Base-by-base conservation (phyloP, 2,113 vertebrate genomes). In the Thalassoma bifasciatum region DNA sequence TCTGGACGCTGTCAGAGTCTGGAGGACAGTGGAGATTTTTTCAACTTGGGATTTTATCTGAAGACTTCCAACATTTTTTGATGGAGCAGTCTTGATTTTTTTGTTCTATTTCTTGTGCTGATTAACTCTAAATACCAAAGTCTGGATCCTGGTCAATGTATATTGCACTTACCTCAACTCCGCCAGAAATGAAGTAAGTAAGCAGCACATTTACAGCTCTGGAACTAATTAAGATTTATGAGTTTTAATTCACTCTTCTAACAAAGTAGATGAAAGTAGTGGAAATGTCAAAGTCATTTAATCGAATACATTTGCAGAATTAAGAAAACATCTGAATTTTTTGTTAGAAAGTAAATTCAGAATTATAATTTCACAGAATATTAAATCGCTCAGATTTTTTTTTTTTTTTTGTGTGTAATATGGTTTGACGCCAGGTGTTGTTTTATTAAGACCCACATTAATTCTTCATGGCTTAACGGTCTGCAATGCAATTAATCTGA, bases 101-200 rank as follows among this genome's bases (percentile, higher is more conserved):
- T 22, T n/a, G n/a, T 37, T 81, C 24, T 2, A 30, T 66, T 76
- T 66, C 23, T 58, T 62, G 60, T 53, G 37, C 61, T 51, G 40
- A 44, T 63, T 82, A 38, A 21, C 50, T 67, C 64, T 72, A 70
- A 72, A 82, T 78, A 86, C 90, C 87, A 91, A 91, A 92, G 88
- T 54, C 77, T 60, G 87, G 75, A 76, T 54, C 9, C 60, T 63
- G 75, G 86, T 86, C 30, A 53, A 86, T 89, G 87, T 86, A 89
- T 76, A 81, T 85, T 79, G 88, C 79, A 62, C 71, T 84, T 83
- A 91, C 87, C 87, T 91, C 89, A 78, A 77, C 84, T 71, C 71
- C 87, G 65, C 51, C 69, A 82, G 84, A 87, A 84, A 92, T 92
- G 84, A 92, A 92, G 91, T 92, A 88, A 93, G 91, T 92, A 65